These are phyloP conservation scores for Aphelinus atriplicis DNA, from an alignment of 1,140 invertebrate species.

Conservation along the genomic window DNA sequence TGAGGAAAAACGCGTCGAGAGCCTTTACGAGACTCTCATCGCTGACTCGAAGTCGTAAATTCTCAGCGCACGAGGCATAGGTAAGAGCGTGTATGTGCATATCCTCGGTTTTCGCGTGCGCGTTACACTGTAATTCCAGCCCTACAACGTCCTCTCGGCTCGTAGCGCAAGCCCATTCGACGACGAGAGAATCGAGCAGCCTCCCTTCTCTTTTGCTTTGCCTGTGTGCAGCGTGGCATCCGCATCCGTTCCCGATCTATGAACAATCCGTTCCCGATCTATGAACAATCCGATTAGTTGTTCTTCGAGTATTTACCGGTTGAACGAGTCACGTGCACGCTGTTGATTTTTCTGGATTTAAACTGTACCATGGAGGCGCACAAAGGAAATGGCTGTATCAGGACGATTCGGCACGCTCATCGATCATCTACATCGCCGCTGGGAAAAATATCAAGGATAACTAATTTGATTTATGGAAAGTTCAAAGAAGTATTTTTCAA, in stretches of 20 bases:
- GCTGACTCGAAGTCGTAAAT: constrained; percentile 57
- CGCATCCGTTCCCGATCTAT: constrained; percentile 34
- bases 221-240: constrained; percentile 21
- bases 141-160: constrained; percentile 27
- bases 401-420: too few species aligned
- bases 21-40: constrained; percentile 58
- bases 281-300: too few species aligned
- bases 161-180: constrained; percentile 18
- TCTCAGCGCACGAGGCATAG: constrained; percentile 31
- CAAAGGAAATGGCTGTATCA: too few species aligned
- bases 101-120: neutral
- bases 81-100: neutral
- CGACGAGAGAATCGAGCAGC: constrained; percentile 38
- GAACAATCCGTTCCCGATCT: constrained; percentile 15
- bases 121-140: constrained; percentile 58
- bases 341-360: too few species aligned
- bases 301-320: too few species aligned
- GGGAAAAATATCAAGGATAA: too few species aligned
- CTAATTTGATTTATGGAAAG: too few species aligned
- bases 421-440: too few species aligned
- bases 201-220: constrained; percentile 36
- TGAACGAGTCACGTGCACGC: too few species aligned
- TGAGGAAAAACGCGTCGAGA: constrained; percentile 25
- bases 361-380: too few species aligned
- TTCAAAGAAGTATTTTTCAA: too few species aligned